Evolutionary conservation across 2,797 vertebrate species (phyloP), one percentile per base, ranked within the genome.

Genomic region (Cetoscarus ocellatus): DNA sequence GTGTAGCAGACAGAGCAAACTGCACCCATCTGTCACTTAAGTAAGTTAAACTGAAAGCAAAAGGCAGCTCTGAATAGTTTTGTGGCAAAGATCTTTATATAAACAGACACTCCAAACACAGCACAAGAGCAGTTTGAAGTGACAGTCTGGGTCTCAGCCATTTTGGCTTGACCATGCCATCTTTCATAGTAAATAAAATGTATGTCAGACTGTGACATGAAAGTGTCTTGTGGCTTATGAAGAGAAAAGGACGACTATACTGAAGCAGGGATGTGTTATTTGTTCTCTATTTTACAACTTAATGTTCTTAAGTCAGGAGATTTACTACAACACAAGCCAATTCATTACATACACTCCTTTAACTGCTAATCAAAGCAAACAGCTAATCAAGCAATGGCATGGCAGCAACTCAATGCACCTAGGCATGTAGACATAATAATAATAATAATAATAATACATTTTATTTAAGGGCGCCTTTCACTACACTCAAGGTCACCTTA

Each of bases 31-130:
- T 88, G 79, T 84, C 83, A 85, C 73, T 50, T 58, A 65, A 82
- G 80, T 70, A 73, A 84, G 63, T 79, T 84, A 77, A 87, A 88
- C 74, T 70, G 66, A 86, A 87, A 72, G 59, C 70, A 82, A 83
- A 82, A 76, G 61, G 55, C 73, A 64, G 3, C 61, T 85, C 62
- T 77, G 67, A 86, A 84, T 69, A 74, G 75, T 55, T 76, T 42
- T 61, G 19, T 70, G 66, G 65, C 56, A 71, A 75, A 80, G 52
- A 83, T 78, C 57, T 38, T 64, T 36, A 60, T 47, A 58, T 66
- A 84, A 82, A 80, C 61, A 80, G 54, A 71, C 75, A 75, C 66
- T 72, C 64, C 48, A 73, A 85, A 85, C 78, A 82, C 38, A 6
- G 12, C 5, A 55, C 65, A 77, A 70, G 14, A 48, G 27, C 45